phyloP scores from a whole-genome alignment of 2,888 invertebrate species.

The Bembecia ichneumoniformis region DNA sequence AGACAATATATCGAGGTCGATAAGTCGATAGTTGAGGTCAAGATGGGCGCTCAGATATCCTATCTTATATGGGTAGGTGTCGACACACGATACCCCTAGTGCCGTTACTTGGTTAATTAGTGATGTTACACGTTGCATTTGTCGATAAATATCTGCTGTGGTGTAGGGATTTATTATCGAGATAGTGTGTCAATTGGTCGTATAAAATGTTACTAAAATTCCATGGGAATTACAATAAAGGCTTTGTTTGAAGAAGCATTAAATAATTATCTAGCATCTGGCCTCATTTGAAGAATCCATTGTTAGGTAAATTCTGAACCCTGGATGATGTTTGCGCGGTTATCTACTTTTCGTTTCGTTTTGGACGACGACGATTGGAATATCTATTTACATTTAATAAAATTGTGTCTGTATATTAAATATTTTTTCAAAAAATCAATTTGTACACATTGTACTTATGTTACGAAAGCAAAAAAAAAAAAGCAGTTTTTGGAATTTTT shows the following conservation, averaged over 20 bases:
- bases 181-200: neutral
- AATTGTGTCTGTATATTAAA: no score
- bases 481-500: no score
- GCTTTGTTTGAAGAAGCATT: neutral
- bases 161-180: neutral
- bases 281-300: neutral
- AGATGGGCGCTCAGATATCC: conserved; percentile 27
- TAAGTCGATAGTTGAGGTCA: conserved; percentile 11
- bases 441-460: no score
- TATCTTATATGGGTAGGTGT: conserved; percentile 28
- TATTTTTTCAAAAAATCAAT: no score
- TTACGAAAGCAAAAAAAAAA: no score
- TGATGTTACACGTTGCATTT: conserved; percentile 25
- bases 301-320: no score
- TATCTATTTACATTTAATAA: no score
- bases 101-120: conserved; percentile 27
- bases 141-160: conserved; percentile 11
- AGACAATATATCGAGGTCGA: neutral
- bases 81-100: conserved; percentile 23
- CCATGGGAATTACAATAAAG: neutral
- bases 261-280: neutral
- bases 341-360: no score
- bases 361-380: no score
- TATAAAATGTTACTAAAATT: neutral
- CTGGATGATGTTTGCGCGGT: no score